Conservation (phyloP, 1,140 invertebrate genomes). For the Drosophila insularis region DNA sequence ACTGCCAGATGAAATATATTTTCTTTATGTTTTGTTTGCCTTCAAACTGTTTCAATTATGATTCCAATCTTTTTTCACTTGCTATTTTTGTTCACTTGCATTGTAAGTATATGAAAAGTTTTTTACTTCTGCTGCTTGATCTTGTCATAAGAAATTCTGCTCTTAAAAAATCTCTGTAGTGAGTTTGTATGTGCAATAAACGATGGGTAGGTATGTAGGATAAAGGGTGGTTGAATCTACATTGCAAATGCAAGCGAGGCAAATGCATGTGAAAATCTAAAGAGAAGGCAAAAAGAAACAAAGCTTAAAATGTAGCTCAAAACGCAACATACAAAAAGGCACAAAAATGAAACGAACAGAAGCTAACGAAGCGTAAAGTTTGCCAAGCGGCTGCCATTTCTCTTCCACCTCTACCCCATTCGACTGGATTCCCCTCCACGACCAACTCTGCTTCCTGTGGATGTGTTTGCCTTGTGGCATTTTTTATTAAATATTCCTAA, state of each 20-base stretch:
- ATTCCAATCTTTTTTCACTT: background rate
- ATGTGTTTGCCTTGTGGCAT: conserved; percentile 76
- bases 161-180: conserved; percentile 46
- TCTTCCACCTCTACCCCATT: background rate
- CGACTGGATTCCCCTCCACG: background rate
- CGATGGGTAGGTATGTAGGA: background rate
- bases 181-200: background rate
- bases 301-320: conserved; percentile 71
- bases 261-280: conserved; percentile 24
- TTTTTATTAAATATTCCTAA: conserved; percentile 80
- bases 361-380: conserved; percentile 79
- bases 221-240: conserved; percentile 61
- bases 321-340: conserved; percentile 47
- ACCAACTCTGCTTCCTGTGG: conserved; percentile 14
- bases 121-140: conserved; percentile 13
- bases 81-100: background rate
- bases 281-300: conserved; percentile 54
- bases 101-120: conserved; percentile 13
- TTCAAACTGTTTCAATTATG: conserved; percentile 3
- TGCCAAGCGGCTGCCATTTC: conserved; percentile 57
- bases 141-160: conserved; percentile 62
- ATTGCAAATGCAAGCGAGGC: conserved; percentile 72
- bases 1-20: background rate
- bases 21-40: background rate
- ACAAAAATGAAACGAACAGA: conserved; percentile 50